Percentiles rank a stretch among this genome's conserved stretches.
Conservation (phyloP, 1,140 invertebrate genomes). For the Drosophila biarmipes region DNA sequence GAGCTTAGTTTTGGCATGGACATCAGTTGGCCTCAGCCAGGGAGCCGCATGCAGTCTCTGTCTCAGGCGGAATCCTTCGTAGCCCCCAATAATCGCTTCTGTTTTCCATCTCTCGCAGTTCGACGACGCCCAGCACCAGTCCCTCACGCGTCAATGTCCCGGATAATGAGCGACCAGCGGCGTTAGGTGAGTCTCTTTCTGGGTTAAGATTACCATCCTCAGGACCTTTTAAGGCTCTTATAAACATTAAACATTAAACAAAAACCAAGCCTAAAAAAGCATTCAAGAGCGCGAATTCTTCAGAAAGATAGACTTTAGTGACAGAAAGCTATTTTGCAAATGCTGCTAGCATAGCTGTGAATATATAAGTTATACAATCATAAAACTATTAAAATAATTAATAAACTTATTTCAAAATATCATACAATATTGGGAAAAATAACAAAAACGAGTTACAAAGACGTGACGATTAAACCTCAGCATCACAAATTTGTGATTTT, state of each 20-base stretch:
- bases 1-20: constrained; percentile 32
- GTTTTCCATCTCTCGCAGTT: not conserved
- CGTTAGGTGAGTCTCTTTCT: constrained; percentile 18
- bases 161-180: constrained; percentile 27
- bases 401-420: too few species aligned
- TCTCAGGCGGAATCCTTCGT: constrained; percentile 14
- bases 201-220: not conserved
- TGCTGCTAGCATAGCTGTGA: too few species aligned
- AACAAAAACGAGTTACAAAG: too few species aligned
- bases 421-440: too few species aligned
- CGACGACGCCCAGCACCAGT: constrained; percentile 11
- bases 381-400: too few species aligned
- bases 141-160: constrained; percentile 23
- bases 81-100: not conserved
- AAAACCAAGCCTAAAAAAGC: too few species aligned
- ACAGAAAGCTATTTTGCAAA: too few species aligned
- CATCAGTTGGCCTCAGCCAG: constrained; percentile 47
- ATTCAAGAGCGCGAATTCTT: not conserved
- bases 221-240: not conserved
- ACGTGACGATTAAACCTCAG: too few species aligned
- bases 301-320: too few species aligned
- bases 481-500: not conserved
- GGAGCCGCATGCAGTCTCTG: constrained; percentile 44
- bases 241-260: too few species aligned
- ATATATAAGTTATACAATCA: too few species aligned